A percentile compares a stretch with the other conserved stretches of the same genome.
Conservation (phyloP, 2,888 invertebrate species). For the Ennomos quercinarius region DNA sequence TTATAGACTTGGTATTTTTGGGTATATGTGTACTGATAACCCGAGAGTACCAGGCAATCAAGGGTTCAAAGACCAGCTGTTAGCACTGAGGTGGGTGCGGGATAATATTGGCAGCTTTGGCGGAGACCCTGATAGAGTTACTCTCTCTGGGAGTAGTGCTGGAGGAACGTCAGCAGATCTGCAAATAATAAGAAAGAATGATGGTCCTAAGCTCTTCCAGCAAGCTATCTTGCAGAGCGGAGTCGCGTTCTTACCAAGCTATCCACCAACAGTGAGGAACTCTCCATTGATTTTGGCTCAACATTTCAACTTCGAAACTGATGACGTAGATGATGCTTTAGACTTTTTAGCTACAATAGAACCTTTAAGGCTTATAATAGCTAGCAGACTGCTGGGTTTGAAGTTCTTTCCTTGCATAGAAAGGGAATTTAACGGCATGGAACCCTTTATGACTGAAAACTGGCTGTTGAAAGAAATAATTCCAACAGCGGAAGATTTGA, state of each 20-base stretch:
- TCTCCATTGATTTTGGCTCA: constrained; percentile 47
- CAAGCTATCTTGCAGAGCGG: constrained; percentile 56
- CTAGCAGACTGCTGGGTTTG: constrained; percentile 34
- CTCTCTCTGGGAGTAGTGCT: constrained; percentile 60
- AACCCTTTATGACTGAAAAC: constrained; percentile 45
- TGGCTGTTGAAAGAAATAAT: constrained; percentile 42
- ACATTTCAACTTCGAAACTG: constrained; percentile 45
- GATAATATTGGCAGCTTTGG: constrained; percentile 62
- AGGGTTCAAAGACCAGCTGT: constrained; percentile 61
- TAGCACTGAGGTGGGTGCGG: constrained; percentile 60
- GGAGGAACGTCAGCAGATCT: constrained; percentile 57
- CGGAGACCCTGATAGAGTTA: constrained; percentile 58
- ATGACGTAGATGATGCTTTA: constrained; percentile 47
- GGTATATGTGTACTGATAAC: constrained; percentile 63
- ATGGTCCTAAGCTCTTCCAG: constrained; percentile 41
- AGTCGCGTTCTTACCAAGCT: constrained; percentile 40
- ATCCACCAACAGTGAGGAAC: constrained; percentile 36
- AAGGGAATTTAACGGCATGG: constrained; percentile 45
- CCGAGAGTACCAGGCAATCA: constrained; percentile 65
- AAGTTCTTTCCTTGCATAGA: constrained; percentile 52
- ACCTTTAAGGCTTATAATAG: constrained; percentile 43
- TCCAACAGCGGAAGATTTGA: constrained; percentile 35
- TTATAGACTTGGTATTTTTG: constrained; percentile 64
- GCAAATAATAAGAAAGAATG: constrained; percentile 42
- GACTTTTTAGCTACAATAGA: constrained; percentile 44